Evolutionary conservation across 2,113 vertebrate species (phyloP), one percentile per base, ranked within the genome.

Genomic region (Lasiurus borealis): DNA sequence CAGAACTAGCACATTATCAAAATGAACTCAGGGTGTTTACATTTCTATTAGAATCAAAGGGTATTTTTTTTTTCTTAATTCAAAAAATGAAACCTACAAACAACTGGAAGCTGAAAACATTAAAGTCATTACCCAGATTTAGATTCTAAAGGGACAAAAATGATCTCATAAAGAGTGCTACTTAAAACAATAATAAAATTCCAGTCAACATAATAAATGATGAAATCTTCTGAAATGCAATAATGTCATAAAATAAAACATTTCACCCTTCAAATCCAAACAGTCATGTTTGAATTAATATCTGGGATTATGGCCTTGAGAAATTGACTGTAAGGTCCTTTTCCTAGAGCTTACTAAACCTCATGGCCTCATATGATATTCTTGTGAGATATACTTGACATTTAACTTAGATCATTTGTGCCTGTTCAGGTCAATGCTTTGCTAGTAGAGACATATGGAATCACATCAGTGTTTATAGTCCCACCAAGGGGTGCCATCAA

Each of bases 151-250:
- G 57, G 68, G 77, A 93, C 44, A 95, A 88, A 88, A 97, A 91
- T 94, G 88, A 97, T 80, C 85, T 92, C 93, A 93, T 48, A 85
- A 92, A 73, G 81, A 88, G 23, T 64, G 72, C 50, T 88, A 75
- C 85, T 95, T 94, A 90, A 94, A 95, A 89, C 84, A 96, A 46
- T 87, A 82, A 94, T 64, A 92, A 93, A 94, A 87, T 95, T 95
- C 40, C 62, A 87, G 62, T 82, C 57, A 85, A 81, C 68, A 66
- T 92, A 88, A 57, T 85, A 96, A 95, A 88, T 91, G 96, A 93
- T 90, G 92, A 81, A 91, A 85, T 76, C 69, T 78, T 54, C 36
- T 62, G 90, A 93, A 93, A 95, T 92, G 46, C 48, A 75, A 77
- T 88, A 93, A 87, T 94, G 66, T 69, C 62, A 77, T 76, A 57